A percentile compares a stretch with the other conserved stretches of the same genome.
These are phyloP conservation scores for Drosophila ezoana DNA, from an alignment of 2,888 invertebrate genomes.

Conservation along the genomic window DNA sequence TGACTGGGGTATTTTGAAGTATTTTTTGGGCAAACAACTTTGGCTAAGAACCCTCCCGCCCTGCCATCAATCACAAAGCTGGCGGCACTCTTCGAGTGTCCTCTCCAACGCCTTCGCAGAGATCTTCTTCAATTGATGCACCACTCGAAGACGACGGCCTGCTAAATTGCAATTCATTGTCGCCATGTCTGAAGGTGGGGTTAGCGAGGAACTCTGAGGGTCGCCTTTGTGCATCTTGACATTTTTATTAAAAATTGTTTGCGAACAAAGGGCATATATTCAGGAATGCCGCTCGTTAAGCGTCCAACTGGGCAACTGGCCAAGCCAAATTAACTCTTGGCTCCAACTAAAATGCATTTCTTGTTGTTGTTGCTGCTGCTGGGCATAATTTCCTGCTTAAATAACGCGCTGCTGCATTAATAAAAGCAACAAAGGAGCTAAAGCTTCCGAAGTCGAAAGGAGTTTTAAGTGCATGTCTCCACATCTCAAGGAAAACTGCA, in stretches of 20 bases:
- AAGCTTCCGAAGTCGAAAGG: constrained; percentile 29
- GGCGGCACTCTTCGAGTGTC: constrained; percentile 39
- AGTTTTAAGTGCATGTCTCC: constrained; percentile 31
- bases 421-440: constrained; percentile 39
- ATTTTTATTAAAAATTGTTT: constrained; percentile 72
- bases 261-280: constrained; percentile 71
- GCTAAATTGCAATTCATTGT: constrained; percentile 64
- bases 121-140: constrained; percentile 37
- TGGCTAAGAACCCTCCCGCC: not conserved
- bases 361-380: constrained; percentile 30
- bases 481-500: constrained; percentile 69
- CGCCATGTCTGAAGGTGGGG: constrained; percentile 25
- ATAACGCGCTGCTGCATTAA: constrained; percentile 36
- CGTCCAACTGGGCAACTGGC: constrained; percentile 28
- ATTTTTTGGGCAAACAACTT: constrained; percentile 46
- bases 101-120: constrained; percentile 27
- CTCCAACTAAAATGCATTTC: constrained; percentile 20
- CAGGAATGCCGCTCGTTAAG: constrained; percentile 74
- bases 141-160: constrained; percentile 41
- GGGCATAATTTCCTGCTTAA: constrained; percentile 71
- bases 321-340: constrained; percentile 35
- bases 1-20: constrained; percentile 24
- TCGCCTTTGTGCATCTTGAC: constrained; percentile 52
- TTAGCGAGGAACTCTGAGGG: not conserved
- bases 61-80: constrained; percentile 10